phyloP scores from a whole-genome alignment of 2,797 vertebrate genomes.

The Aeoliscus strigatus region DNA sequence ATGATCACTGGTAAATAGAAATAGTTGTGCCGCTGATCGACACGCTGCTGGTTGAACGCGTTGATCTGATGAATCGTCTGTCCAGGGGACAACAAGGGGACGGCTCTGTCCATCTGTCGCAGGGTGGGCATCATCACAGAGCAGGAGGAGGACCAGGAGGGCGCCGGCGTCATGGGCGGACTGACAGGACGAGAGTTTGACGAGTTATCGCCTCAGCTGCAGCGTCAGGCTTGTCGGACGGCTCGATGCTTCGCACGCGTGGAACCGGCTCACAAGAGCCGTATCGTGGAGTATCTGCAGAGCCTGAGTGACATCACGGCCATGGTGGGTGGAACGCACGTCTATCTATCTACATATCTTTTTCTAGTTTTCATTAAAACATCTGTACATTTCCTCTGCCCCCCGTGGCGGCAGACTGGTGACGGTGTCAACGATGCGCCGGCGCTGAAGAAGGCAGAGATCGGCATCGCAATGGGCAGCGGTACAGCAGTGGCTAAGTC shows the following conservation, averaged over 20 bases:
- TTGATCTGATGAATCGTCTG: too few relatives aligned
- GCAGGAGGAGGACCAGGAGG: too few relatives aligned
- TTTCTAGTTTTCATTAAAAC: too few relatives aligned
- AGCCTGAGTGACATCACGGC: slow-evolving; percentile 96
- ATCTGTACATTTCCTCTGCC: too few relatives aligned
- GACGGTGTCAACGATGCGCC: slow-evolving; percentile 98
- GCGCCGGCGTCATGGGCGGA: slow-evolving; percentile 89
- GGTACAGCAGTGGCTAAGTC: slow-evolving; percentile 97
- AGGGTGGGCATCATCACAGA: slow-evolving; percentile 94
- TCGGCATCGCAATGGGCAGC: slow-evolving; percentile 98
- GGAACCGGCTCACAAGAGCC: slow-evolving; percentile 96
- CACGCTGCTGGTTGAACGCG: too few relatives aligned
- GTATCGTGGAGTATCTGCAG: slow-evolving; percentile 95
- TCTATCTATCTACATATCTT: too few relatives aligned
- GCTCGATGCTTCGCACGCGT: slow-evolving; percentile 94
- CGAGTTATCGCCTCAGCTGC: slow-evolving; percentile 78
- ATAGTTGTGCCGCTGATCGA: too few relatives aligned
- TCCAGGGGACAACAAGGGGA: too few relatives aligned
- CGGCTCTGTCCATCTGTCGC: slow-evolving; percentile 93
- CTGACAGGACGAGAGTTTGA: slow-evolving; percentile 96
- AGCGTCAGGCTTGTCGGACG: slow-evolving; percentile 81
- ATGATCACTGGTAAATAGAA: too few relatives aligned
- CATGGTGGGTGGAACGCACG: slow-evolving; percentile 83
- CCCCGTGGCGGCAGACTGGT: too few relatives aligned
- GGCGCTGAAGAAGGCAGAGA: slow-evolving; percentile 95